Base-by-base conservation (phyloP, 2,113 vertebrate genomes). In the Cebus imitator region DNA sequence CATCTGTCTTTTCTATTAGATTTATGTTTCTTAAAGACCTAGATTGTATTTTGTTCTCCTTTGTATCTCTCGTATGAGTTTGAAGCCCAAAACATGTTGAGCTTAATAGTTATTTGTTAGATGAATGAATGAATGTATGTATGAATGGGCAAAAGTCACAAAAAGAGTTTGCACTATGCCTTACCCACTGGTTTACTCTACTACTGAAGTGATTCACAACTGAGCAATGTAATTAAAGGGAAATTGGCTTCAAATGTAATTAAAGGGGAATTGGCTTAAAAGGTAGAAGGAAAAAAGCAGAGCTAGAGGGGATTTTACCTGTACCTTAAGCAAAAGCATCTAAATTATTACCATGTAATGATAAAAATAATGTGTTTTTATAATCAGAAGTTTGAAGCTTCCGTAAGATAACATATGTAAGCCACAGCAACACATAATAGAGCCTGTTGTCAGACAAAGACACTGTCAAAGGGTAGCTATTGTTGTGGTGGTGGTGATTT, bases 1-100 rank as follows among this genome's bases (percentile, higher is more conserved):
- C 52, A 23, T 80, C 55, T 82, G 17, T 80, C 61, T 95, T 96
- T 87, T 87, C 92, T 87, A 55, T 78, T 40, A 48, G 76, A 79
- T 10, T 37, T 81, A 58, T 68, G 35, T 79, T 91, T 85, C 78
- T 82, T 83, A 20, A 90, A 80, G 43, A 76, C 13, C 35, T 32
- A 58, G 40, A 80, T 30, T 35, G 10, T 25, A 37, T 76, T 95
- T 91, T 81, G 9, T 50, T 85, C 10, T 84, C 61, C 72, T 87
- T 57, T 85, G 23, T 64, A 45, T 76, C 43, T 80, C 72, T 61
- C 76, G 8, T 25, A 57, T 72, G 64, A 80, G 21, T 70, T 64
- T 27, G 83, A 79, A 87, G 4, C 11, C 68, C 90, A 9, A 66
- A 92, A 80, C n/a, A n/a, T 35, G 20, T 55, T 32, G 23, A 80